Evolutionary conservation across 1,140 invertebrate genomes (phyloP).

Genomic region (Magallana gigas): DNA sequence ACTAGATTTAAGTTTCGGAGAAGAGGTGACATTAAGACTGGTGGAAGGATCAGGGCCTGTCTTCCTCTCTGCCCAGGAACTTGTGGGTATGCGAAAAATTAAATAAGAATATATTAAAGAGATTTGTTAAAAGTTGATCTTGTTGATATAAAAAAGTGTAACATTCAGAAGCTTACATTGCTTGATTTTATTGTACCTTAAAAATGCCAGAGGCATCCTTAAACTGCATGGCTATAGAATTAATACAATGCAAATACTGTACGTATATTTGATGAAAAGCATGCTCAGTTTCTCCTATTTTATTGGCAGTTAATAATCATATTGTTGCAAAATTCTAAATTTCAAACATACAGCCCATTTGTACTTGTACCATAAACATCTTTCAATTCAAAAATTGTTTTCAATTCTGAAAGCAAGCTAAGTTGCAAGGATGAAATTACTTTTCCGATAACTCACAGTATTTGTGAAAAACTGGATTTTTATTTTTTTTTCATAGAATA

Average conservation of each 20-base stretch:
- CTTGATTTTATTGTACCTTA: too few species aligned
- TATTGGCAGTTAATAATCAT: too few species aligned
- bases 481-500: constrained; percentile 55
- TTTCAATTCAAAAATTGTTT: not conserved
- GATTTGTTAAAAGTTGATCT: not conserved
- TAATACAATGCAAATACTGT: too few species aligned
- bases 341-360: too few species aligned
- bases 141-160: not conserved
- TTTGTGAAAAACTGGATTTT: not conserved
- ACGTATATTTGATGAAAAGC: too few species aligned
- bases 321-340: too few species aligned
- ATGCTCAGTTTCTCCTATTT: too few species aligned
- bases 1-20: constrained; percentile 71
- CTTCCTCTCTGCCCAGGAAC: constrained; percentile 68
- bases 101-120: not conserved
- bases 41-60: constrained; percentile 71
- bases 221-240: too few species aligned
- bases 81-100: constrained; percentile 65
- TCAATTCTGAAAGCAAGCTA: not conserved
- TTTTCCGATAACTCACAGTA: not conserved
- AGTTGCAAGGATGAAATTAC: not conserved
- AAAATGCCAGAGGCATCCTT: too few species aligned
- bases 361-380: too few species aligned
- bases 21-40: constrained; percentile 69
- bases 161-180: too few species aligned